Percentiles rank a stretch among this genome's conserved stretches.
Evolutionary conservation across 2,888 invertebrate species (phyloP).

Genomic region (Azorinus chamasolen): DNA sequence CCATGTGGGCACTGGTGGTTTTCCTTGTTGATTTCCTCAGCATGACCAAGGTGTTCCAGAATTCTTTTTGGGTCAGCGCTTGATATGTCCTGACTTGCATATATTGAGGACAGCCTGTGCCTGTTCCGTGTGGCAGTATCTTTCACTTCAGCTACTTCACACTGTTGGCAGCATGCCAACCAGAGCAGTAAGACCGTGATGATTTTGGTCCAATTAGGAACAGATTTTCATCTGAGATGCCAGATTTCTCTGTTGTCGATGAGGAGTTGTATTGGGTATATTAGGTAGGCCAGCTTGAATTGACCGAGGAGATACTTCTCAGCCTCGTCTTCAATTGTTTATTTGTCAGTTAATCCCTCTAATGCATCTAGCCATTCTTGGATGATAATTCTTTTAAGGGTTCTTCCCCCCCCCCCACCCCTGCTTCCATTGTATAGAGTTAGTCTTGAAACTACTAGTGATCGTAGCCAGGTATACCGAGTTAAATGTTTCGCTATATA

Average conservation of each 20-base stretch:
- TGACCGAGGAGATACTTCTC: slow-evolving; percentile 53
- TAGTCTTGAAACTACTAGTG: slow-evolving; percentile 49
- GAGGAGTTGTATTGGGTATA: slow-evolving; percentile 24
- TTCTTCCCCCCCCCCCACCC: slow-evolving; percentile 49
- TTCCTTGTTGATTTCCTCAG: slow-evolving; percentile 49
- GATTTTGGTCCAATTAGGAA: slow-evolving; percentile 58
- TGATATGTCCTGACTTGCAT: slow-evolving; percentile 55
- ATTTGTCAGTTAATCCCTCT: too few species aligned
- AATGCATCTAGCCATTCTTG: slow-evolving; percentile 23
- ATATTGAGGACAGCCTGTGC: slow-evolving; percentile 58
- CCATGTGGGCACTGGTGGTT: slow-evolving; percentile 65
- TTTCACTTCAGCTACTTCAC: slow-evolving; percentile 13
- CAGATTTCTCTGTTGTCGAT: slow-evolving; percentile 31
- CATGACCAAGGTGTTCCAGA: slow-evolving; percentile 58
- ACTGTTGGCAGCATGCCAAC: slow-evolving; percentile 52
- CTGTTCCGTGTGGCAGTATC: slow-evolving; percentile 54
- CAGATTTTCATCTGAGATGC: slow-evolving; percentile 29
- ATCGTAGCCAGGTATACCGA: slow-evolving; percentile 42
- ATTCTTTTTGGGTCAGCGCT: slow-evolving; percentile 33
- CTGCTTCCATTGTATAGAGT: slow-evolving; percentile 55
- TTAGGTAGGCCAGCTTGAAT: slow-evolving; percentile 48
- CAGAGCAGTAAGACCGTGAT: slow-evolving; percentile 40
- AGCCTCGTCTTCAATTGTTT: slow-evolving; percentile 54
- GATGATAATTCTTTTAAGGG: slow-evolving; percentile 27
- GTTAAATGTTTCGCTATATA: too few species aligned